phyloP scores from a whole-genome alignment of 1,140 invertebrate genomes.

The Bemisia tabaci region DNA sequence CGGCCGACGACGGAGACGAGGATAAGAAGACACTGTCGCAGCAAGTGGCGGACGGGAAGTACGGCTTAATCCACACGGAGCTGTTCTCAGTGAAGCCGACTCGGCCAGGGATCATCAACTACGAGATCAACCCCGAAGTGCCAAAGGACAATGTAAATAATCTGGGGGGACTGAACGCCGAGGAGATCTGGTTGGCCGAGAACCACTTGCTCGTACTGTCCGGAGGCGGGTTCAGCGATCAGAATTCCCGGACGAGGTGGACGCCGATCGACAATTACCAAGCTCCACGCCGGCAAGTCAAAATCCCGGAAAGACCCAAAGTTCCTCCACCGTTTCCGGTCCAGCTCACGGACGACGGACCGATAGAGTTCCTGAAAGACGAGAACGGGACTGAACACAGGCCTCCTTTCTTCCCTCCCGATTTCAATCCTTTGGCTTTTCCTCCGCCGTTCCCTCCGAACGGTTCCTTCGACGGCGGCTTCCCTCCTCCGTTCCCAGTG shows the following conservation, averaged over 20 bases:
- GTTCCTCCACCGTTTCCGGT: conserved; percentile 80
- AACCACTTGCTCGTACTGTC: conserved; percentile 71
- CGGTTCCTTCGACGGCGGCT: conserved; percentile 1
- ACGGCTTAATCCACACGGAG: conserved; percentile 74
- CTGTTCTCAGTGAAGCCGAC: conserved; percentile 50
- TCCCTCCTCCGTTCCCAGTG: conserved; percentile 11
- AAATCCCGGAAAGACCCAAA: conserved; percentile 53
- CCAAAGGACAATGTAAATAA: conserved; percentile 60
- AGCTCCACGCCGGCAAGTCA: conserved; percentile 62
- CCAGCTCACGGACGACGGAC: conserved; percentile 62
- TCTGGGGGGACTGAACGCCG: conserved; percentile 62
- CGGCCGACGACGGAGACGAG: conserved; percentile 43
- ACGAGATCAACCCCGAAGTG: conserved; percentile 58
- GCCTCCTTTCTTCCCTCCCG: conserved; percentile 26
- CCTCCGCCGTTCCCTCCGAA: conserved; percentile 32
- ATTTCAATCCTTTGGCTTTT: conserved; percentile 30
- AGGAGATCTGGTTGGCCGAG: conserved; percentile 80
- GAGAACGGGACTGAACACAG: conserved; percentile 23
- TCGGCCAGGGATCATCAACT: conserved; percentile 65
- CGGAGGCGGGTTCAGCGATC: conserved; percentile 46
- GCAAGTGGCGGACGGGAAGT: conserved; percentile 76
- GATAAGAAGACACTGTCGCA: conserved; percentile 67
- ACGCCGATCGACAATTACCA: conserved; percentile 67
- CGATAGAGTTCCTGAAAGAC: conserved; percentile 52
- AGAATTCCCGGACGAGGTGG: conserved; percentile 37